A percentile compares a stretch with the other conserved stretches of the same genome.
phyloP scores from a whole-genome alignment of 1,140 invertebrate species.

The Formica exsecta region DNA sequence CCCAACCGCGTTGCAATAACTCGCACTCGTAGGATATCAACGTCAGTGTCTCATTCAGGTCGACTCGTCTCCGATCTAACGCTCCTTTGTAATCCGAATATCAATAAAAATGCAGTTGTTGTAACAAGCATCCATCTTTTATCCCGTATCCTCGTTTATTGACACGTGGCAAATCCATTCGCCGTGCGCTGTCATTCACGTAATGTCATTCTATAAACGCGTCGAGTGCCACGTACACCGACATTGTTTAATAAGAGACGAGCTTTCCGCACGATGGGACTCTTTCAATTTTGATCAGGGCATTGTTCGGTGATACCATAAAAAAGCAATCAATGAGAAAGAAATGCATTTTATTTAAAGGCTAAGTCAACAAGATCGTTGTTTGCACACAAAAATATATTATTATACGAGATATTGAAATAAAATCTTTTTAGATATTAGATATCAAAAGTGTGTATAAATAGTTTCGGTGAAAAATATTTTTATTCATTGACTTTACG shows the following conservation, averaged over 20 bases:
- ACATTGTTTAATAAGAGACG: slow-evolving; percentile 47
- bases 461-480: background rate
- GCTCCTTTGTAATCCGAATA: slow-evolving; percentile 30
- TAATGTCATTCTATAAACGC: background rate
- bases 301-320: background rate
- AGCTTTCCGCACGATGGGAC: background rate
- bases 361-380: background rate
- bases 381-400: background rate
- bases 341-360: background rate
- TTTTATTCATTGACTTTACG: background rate
- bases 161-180: slow-evolving; percentile 30
- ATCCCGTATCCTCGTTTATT: slow-evolving; percentile 23
- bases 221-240: background rate
- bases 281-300: slow-evolving; percentile 34
- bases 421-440: background rate
- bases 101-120: slow-evolving; percentile 46
- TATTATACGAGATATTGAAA: background rate
- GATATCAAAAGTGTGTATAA: background rate
- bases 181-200: slow-evolving; percentile 2
- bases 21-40: slow-evolving; percentile 24
- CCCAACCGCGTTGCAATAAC: slow-evolving; percentile 37
- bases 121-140: slow-evolving; percentile 13
- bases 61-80: slow-evolving; percentile 6
- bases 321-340: slow-evolving; percentile 13
- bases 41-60: slow-evolving; percentile 13